phyloP scores from a whole-genome alignment of 2,113 vertebrate species.

The Onychostoma macrolepis region DNA sequence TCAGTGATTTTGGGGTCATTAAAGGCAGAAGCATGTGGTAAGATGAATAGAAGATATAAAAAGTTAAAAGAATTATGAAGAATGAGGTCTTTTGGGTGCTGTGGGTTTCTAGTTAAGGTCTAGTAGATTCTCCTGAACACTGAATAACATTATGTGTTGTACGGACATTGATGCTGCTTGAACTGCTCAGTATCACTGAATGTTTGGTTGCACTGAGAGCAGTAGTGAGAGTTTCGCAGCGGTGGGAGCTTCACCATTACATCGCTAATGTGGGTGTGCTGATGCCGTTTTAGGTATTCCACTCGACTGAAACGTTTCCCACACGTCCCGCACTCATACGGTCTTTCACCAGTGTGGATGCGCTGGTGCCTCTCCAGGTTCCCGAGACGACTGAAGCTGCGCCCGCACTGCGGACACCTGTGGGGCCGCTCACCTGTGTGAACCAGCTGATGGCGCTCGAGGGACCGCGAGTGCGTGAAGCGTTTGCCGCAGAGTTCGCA shows the following conservation, averaged over 20 bases:
- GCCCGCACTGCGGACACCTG: conserved; percentile 76
- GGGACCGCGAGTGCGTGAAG: conserved; percentile 89
- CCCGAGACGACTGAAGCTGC: conserved; percentile 80
- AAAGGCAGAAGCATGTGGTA: background rate
- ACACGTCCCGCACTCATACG: conserved; percentile 81
- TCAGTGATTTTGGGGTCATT: background rate
- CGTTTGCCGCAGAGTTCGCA: conserved; percentile 90
- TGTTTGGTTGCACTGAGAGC: conserved; percentile 78
- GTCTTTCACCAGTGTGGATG: conserved; percentile 81
- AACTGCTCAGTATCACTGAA: conserved; percentile 78
- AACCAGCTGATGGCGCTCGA: conserved; percentile 91
- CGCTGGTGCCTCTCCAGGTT: conserved; percentile 83
- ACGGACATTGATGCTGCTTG: conserved; percentile 77
- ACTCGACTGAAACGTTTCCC: conserved; percentile 85
- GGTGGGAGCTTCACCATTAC: conserved; percentile 47
- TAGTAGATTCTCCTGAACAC: background rate
- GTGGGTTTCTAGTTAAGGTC: background rate
- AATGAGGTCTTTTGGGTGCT: background rate
- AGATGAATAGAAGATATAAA: background rate
- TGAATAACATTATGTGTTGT: conserved; percentile 46
- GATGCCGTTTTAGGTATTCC: conserved; percentile 83
- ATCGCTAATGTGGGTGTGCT: conserved; percentile 75
- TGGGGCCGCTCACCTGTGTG: conserved; percentile 86
- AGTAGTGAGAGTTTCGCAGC: conserved; percentile 67
- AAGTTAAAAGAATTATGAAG: background rate